Evolutionary conservation across 2,797 vertebrate species (phyloP).

Genomic region (Alcedo atthis): DNA sequence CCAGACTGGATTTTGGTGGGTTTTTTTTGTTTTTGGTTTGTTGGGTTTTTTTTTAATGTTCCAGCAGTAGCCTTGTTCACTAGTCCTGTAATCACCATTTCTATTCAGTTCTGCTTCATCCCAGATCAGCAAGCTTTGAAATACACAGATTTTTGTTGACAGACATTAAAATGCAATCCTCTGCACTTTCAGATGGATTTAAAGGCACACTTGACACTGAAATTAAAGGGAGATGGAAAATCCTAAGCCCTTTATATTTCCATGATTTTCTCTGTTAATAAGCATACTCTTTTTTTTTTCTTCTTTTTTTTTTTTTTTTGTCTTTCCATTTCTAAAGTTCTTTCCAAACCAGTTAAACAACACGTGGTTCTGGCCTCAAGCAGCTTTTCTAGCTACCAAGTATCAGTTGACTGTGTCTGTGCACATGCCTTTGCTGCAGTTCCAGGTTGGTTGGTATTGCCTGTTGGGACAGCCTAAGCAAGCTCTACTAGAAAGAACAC

Average conservation of each 20-base stretch:
- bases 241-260: not conserved
- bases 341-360: conserved; percentile 43
- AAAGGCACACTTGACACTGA: not conserved
- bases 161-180: conserved; percentile 28
- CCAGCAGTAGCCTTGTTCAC: not conserved
- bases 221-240: conserved; percentile 10
- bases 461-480: not conserved
- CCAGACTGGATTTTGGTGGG: not conserved
- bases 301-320: not conserved
- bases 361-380: not conserved
- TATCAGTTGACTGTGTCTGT: not conserved
- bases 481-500: not conserved
- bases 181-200: conserved; percentile 42
- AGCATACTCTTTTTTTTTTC: not conserved
- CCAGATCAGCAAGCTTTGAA: conserved; percentile 52
- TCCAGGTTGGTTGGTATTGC: not conserved
- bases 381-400: conserved; percentile 23
- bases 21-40: not conserved
- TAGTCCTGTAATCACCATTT: conserved; percentile 35
- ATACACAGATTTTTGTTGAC: conserved; percentile 15
- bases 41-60: not conserved
- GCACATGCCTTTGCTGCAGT: not conserved
- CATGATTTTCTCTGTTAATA: conserved; percentile 8
- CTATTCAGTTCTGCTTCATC: conserved; percentile 53
- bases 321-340: not conserved